Conservation (phyloP, 2,113 vertebrate genomes). For the Beaufortia kweichowensis region DNA sequence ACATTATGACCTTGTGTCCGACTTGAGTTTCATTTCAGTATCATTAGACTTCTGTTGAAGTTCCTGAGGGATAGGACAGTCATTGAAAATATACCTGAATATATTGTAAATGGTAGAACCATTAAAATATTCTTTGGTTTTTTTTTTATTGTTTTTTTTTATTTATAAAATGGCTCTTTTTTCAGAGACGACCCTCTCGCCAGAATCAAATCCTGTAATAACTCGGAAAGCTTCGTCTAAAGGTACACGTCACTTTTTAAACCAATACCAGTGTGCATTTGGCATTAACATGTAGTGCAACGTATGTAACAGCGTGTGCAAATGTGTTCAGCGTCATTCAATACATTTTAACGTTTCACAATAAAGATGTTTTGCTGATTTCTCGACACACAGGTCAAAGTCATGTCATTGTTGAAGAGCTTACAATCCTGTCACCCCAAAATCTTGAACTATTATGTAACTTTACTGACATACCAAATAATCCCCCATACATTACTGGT, state of each 20-base stretch:
- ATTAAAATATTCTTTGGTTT: no score
- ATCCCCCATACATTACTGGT: constrained; percentile 56
- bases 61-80: background rate
- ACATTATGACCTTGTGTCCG: constrained; percentile 57
- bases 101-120: no score
- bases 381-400: constrained; percentile 58
- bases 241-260: constrained; percentile 17
- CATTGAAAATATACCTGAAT: background rate
- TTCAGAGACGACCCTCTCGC: constrained; percentile 28
- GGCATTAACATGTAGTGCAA: no score
- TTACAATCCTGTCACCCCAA: constrained; percentile 56
- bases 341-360: no score
- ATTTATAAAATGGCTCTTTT: background rate
- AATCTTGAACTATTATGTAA: constrained; percentile 61
- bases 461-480: constrained; percentile 56
- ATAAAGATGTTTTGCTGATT: no score
- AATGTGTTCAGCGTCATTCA: background rate
- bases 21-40: background rate
- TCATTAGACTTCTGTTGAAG: background rate
- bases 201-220: background rate
- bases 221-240: background rate
- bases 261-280: background rate
- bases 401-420: constrained; percentile 49
- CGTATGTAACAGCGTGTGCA: background rate
- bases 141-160: no score